phyloP scores from a whole-genome alignment of 2,113 vertebrate genomes.

The Forbesichthys agassizii region DNA sequence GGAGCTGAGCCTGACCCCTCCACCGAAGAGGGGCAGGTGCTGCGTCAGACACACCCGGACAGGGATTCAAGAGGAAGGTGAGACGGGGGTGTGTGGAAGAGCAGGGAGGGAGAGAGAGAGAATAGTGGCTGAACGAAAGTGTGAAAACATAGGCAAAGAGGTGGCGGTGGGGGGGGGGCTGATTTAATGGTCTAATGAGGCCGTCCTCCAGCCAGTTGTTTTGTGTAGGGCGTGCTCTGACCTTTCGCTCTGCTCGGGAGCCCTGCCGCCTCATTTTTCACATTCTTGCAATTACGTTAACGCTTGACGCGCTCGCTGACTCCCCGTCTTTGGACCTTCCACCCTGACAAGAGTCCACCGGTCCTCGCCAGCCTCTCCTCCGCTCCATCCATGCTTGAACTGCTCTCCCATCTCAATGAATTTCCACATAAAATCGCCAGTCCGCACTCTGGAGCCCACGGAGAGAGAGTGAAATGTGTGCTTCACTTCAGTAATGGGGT shows the following conservation, averaged over 20 bases:
- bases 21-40: constrained; percentile 33
- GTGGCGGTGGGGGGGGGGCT: constrained; percentile 69
- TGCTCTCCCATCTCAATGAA: constrained; percentile 59
- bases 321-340: constrained; percentile 88
- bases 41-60: constrained; percentile 19
- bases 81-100: neutral
- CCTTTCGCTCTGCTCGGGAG: constrained; percentile 93
- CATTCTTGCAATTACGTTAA: constrained; percentile 99
- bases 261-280: constrained; percentile 97
- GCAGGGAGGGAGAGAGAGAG: constrained; percentile 25
- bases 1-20: constrained; percentile 26
- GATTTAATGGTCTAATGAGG: constrained; percentile 95
- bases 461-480: constrained; percentile 66
- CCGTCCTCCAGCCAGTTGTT: constrained; percentile 95
- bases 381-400: constrained; percentile 58
- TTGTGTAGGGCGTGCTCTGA: constrained; percentile 92
- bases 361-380: constrained; percentile 36
- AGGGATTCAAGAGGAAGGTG: neutral
- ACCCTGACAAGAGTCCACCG: constrained; percentile 76
- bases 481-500: constrained; percentile 74
- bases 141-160: constrained; percentile 15
- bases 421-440: constrained; percentile 70
- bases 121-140: neutral
- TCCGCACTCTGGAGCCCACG: constrained; percentile 57
- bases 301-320: constrained; percentile 96